Evolutionary conservation across 2,113 vertebrate genomes (phyloP).

Genomic region (Spilogale gracilis): DNA sequence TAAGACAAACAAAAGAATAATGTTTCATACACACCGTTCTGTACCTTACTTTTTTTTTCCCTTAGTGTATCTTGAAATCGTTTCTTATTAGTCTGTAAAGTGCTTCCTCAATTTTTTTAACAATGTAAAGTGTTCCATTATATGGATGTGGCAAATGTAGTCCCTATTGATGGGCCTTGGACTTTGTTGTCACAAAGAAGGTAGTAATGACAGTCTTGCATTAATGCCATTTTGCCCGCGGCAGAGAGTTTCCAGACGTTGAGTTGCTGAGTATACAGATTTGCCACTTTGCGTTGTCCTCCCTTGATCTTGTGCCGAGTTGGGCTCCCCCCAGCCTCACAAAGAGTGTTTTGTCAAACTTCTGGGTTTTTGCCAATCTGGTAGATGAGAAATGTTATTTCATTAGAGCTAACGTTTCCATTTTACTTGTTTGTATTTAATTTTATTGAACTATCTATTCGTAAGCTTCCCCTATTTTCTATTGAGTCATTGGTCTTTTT

Average conservation of each 20-base stretch:
- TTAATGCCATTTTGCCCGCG: neutral
- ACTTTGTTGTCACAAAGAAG: neutral
- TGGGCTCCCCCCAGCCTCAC: neutral
- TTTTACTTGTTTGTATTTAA: neutral
- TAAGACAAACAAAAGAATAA: neutral
- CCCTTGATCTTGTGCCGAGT: neutral
- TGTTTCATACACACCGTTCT: neutral
- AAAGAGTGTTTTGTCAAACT: neutral
- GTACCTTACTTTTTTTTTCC: neutral
- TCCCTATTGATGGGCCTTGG: neutral
- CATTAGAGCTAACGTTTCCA: neutral
- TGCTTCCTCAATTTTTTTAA: neutral
- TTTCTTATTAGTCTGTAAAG: neutral
- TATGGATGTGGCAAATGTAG: neutral
- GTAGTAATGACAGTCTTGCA: neutral
- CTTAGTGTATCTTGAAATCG: neutral
- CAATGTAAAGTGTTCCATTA: neutral
- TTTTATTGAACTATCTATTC: neutral
- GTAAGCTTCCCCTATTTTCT: neutral
- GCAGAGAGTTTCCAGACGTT: neutral
- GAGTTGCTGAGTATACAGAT: neutral
- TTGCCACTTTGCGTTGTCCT: neutral
- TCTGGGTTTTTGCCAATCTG: neutral
- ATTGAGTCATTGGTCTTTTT: neutral
- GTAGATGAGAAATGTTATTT: neutral